Evolutionary conservation across 2,113 vertebrate genomes (phyloP), one percentile per base, ranked within the genome.

Genomic region (Mixornis gularis): DNA sequence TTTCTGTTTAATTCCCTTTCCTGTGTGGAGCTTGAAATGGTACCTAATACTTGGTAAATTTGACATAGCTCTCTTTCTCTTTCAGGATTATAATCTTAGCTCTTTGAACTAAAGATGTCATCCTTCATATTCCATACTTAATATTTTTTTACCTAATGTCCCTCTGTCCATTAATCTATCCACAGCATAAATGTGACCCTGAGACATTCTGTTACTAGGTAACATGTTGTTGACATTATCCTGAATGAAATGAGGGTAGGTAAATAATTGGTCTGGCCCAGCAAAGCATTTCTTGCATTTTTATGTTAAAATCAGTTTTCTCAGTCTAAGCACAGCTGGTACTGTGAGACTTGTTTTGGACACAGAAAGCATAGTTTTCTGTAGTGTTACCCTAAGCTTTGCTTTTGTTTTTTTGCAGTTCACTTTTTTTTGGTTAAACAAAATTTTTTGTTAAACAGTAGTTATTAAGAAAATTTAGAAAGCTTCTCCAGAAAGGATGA

Each of bases 201-300:
- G 19, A 74, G 40, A 27, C 6, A 52, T 68, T 68, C 11, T 72
- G 2, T 80, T 68, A 59, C 24, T 51, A n/a, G 19, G 17, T 30
- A 64, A n/a, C 17, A 1, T 38, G 38, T 32, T 72, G 49, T 34
- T 72, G 49, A 43, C 5, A 2, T 55, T 76, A 26, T 41, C 1
- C 0, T 6, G 30, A 26, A 60, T 69, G 6, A 80, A 3, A 15
- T 30, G 6, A 8, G n/a, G 12, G 1, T 36, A n/a, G 27, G 16
- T 38, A n/a, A n/a, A 29, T 68, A 72, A 60, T 32, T 55, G 21
- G 2, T 48, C 21, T 73, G n/a, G 21, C 25, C 19, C 34, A 36
- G 41, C 12, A 62, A 77, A 78, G 6, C 10, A 21, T 70, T 78
- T 78, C 11, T 44, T 73, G 25, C 25, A 13, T 14, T 81, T 66